A percentile compares a stretch with the other conserved stretches of the same genome.
Conservation (phyloP, 2,888 invertebrate species). For the Eilema griseolum region DNA sequence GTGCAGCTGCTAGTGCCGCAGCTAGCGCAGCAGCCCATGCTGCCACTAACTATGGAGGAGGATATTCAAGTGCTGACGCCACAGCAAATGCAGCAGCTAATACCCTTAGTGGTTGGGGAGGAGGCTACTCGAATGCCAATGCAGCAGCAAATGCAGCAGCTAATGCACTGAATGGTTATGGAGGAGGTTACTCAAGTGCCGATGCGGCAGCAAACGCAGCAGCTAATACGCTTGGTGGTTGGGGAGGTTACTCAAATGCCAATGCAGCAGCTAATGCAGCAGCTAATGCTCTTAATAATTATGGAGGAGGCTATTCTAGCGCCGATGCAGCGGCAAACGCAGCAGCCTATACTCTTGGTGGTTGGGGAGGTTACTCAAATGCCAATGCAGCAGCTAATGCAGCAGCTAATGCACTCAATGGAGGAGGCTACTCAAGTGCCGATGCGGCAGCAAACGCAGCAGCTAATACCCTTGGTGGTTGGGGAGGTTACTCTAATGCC, state of each 20-base stretch:
- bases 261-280: conserved; percentile 19
- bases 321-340: conserved; percentile 12
- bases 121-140: conserved; percentile 12
- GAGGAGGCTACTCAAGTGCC: conserved; percentile 27
- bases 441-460: conserved; percentile 32
- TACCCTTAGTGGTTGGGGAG: conserved; percentile 11
- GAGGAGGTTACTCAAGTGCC: conserved; percentile 13
- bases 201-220: conserved; percentile 4
- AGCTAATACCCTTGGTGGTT: conserved; percentile 2
- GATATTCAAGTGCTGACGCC: conserved; percentile 16
- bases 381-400: conserved; percentile 1
- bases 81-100: conserved; percentile 13
- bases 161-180: background rate
- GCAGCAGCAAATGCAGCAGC: conserved; percentile 34
- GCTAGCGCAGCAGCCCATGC: conserved; percentile 31
- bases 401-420: background rate
- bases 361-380: background rate
- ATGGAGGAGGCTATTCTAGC: conserved; percentile 3
- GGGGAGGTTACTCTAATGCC: conserved; percentile 21
- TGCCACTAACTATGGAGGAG: background rate
- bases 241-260: conserved; percentile 9
- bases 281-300: background rate
- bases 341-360: conserved; percentile 13
- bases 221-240: background rate
- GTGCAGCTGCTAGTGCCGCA: conserved; percentile 14